Evolutionary conservation across 1,140 invertebrate genomes (phyloP), one percentile per base, ranked within the genome.

Genomic region (Drusus annulatus): DNA sequence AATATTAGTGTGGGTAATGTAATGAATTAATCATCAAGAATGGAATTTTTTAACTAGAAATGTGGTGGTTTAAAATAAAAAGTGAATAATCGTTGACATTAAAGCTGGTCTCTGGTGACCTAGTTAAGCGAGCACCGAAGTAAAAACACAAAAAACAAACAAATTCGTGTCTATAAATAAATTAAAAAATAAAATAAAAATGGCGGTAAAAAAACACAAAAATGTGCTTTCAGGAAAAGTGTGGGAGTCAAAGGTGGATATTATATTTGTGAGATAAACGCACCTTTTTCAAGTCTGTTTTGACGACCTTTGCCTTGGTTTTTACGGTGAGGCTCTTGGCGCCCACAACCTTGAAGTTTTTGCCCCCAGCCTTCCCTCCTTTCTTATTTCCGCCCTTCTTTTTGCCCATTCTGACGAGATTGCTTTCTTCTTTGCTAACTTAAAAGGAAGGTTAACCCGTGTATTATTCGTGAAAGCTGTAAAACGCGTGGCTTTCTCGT

Each of bases 301-400:
- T 81, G 6, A 83, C 82, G n/a, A 78, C 71, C 65, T 81, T 76
- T 16, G 82, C 71, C 60, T 83, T 81, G 63, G 73, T 81, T 62
- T 83, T 83, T n/a, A 75, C 80, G 78, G 79, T 83, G 4, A 81
- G 80, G 50, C 80, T 81, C 54, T 83, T 83, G 28, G 80, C 73
- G 16, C 79, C 82, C 10, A 83, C 82, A 31, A 83, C 82, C 75
- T 83, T 83, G 79, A 83, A 83, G 52, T 83, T 83, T 60, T 83
- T 83, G 16, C 36, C 51, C 5, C 36, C 36, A n/a, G 71, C 58
- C 80, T 83, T 52, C 13, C 51, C 76, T 16, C 79, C 79, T 73
- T 83, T 83, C 51, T 79, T 79, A 45, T 45, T 45, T 19, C 58
- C 82, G 21, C 82, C 76, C 79, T 76, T 81, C 68, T 81, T 79